Conservation (phyloP, 2,888 invertebrate species). For the Drosophila austrosaltans region DNA sequence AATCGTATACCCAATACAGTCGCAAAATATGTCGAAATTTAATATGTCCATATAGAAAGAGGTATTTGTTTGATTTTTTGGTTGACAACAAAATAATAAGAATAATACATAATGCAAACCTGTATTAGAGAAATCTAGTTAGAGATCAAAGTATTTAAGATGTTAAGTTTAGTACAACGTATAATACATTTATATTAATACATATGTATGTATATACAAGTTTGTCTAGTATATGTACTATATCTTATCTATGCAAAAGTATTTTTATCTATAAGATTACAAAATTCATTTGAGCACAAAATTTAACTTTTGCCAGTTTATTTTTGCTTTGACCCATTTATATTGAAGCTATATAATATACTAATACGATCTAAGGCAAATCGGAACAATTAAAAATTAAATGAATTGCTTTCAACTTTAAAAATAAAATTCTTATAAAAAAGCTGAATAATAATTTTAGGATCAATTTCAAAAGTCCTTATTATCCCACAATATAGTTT, state of each 20-base stretch:
- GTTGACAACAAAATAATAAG: conserved; percentile 6
- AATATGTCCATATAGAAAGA: conserved; percentile 24
- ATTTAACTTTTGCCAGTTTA: background rate
- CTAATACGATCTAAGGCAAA: no score
- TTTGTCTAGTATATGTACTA: background rate
- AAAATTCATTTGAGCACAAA: background rate
- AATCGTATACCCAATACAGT: conserved; percentile 23
- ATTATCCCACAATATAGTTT: no score
- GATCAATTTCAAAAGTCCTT: no score
- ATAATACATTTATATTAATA: background rate
- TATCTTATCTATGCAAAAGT: background rate
- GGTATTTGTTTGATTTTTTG: conserved; percentile 1
- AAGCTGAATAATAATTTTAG: no score
- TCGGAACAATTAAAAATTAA: no score
- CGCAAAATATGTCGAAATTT: conserved; percentile 40
- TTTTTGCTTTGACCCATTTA: background rate
- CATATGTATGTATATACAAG: background rate
- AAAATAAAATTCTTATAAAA: no score
- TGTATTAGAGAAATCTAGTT: background rate
- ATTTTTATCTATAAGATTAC: background rate
- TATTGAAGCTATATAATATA: no score
- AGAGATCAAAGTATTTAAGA: background rate
- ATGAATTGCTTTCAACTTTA: no score
- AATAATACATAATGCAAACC: background rate
- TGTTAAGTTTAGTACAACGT: background rate